phyloP scores from a whole-genome alignment of 2,888 invertebrate species.

The Alsophila aescularia region DNA sequence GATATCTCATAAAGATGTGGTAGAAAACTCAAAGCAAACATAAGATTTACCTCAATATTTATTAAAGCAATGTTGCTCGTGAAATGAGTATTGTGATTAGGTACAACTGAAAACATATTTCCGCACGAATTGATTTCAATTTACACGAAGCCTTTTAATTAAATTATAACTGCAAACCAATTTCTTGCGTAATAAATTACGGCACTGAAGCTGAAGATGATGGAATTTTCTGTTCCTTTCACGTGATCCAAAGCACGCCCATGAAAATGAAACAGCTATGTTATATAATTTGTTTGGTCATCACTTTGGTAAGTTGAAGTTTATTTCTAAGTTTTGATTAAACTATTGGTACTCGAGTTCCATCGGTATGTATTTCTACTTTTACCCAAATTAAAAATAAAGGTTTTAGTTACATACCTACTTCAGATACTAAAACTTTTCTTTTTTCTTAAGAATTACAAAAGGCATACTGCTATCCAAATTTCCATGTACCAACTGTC shows the following conservation, averaged over 20 bases:
- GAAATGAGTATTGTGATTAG: slow-evolving; percentile 30
- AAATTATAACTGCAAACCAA: slow-evolving; percentile 49
- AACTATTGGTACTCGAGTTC: too few relatives aligned
- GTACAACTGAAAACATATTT: slow-evolving; percentile 33
- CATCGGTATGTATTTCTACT: too few relatives aligned
- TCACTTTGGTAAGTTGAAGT: slow-evolving; percentile 55
- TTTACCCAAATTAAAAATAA: too few relatives aligned
- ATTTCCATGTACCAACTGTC: too few relatives aligned
- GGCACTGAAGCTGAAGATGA: slow-evolving; percentile 41
- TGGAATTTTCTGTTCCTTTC: slow-evolving; percentile 46
- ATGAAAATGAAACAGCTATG: slow-evolving; percentile 70
- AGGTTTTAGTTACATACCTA: too few relatives aligned
- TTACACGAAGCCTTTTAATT: slow-evolving; percentile 54
- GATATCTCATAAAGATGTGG: not conserved
- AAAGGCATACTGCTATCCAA: too few relatives aligned
- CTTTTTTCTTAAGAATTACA: too few relatives aligned
- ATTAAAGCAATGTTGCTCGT: slow-evolving; percentile 5
- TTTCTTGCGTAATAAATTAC: slow-evolving; percentile 59
- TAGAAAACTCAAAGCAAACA: not conserved
- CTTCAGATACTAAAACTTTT: too few relatives aligned
- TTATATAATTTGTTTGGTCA: slow-evolving; percentile 50
- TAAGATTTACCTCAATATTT: not conserved
- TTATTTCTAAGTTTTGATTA: not conserved
- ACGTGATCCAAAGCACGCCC: slow-evolving; percentile 48
- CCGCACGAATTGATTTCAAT: slow-evolving; percentile 51